phyloP scores from a whole-genome alignment of 1,140 invertebrate species.

The Ganaspis sp. region DNA sequence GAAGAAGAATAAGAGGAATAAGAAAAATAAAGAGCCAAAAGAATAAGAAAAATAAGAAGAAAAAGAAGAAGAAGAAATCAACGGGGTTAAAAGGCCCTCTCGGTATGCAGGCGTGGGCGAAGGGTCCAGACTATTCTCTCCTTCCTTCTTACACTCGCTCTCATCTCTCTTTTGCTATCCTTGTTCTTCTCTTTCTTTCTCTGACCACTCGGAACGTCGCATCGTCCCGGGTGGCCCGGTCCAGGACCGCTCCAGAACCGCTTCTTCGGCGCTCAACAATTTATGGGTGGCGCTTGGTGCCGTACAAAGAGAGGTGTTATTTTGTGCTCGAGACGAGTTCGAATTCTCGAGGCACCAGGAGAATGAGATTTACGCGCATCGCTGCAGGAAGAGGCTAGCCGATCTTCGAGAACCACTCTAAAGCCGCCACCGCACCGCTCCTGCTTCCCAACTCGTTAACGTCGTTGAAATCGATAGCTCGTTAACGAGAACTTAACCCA shows the following conservation, averaged over 20 bases:
- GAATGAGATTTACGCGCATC: constrained; percentile 69
- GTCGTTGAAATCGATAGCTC: constrained; percentile 56
- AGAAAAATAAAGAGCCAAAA: background rate
- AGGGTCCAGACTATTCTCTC: constrained; percentile 61
- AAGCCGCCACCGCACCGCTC: constrained; percentile 36
- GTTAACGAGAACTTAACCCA: constrained; percentile 48
- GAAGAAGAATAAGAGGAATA: background rate
- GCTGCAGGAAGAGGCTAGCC: constrained; percentile 47
- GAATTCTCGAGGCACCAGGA: constrained; percentile 56
- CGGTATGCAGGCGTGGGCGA: constrained; percentile 70
- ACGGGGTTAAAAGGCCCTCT: constrained; percentile 66
- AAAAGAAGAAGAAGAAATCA: constrained; percentile 39
- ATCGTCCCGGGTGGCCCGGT: constrained; percentile 67
- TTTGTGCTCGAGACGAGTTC: constrained; percentile 58
- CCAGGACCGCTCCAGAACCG: constrained; percentile 48
- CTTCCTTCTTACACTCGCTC: constrained; percentile 17
- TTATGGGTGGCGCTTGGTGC: constrained; percentile 73
- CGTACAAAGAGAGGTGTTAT: constrained; percentile 62
- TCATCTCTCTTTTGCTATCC: constrained; percentile 12
- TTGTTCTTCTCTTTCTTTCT: constrained; percentile 12
- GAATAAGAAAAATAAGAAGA: background rate
- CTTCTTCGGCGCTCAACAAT: constrained; percentile 68
- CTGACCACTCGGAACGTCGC: constrained; percentile 42
- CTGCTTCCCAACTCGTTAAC: constrained; percentile 54
- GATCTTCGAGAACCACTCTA: constrained; percentile 50